Base-by-base conservation (phyloP, 2,797 vertebrate species). In the Alcedo atthis region DNA sequence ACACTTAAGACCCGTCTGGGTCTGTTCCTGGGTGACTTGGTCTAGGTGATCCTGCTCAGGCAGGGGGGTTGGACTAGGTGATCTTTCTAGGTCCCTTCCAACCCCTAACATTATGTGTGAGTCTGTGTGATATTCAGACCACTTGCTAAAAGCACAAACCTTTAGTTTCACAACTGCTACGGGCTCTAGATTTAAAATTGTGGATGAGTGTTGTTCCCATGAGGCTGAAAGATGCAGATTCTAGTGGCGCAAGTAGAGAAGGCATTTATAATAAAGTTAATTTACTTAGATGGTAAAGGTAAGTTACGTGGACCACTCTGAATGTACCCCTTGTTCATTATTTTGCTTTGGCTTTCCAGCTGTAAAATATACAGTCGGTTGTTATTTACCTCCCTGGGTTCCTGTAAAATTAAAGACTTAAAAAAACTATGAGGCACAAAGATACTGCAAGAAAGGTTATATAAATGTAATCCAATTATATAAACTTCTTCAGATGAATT, bases 401-500 rank as follows among this genome's bases (percentile, higher is more conserved):
- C 16, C 54, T 91, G 25, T 85, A 59, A 87, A 87, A 77, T 51
- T 48, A 48, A 69, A 58, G 16, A 54, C 45, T 87, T 80, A 12
- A 16, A 33, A 87, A 59, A 16, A 42, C 26, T 45, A 42, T 43
- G 7, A 76, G 75, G 58, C 25, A 42, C 4, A 40, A 73, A 87
- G 20, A 53, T 85, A 75, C 3, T 92, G 33, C 55, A 43, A 63
- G 57, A 76, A 82, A 83, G 25, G 8, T 92, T 93, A 83, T 66
- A 62, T 87, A 94, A 85, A 58, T 45, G 25, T 68, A 82, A 78
- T 87, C 43, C 66, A 66, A 69, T 95, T 87, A 79, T 28, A 42
- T 89, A 87, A 79, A 10, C 9, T 69, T 87, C 76, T 85, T 90
- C 54, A 73, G 45, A 87, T 90, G 35, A 87, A 77, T 83, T 81